Percentiles rank a stretch among this genome's conserved stretches.
Evolutionary conservation across 2,113 vertebrate species (phyloP).

Genomic region (Myotis lucifugus): DNA sequence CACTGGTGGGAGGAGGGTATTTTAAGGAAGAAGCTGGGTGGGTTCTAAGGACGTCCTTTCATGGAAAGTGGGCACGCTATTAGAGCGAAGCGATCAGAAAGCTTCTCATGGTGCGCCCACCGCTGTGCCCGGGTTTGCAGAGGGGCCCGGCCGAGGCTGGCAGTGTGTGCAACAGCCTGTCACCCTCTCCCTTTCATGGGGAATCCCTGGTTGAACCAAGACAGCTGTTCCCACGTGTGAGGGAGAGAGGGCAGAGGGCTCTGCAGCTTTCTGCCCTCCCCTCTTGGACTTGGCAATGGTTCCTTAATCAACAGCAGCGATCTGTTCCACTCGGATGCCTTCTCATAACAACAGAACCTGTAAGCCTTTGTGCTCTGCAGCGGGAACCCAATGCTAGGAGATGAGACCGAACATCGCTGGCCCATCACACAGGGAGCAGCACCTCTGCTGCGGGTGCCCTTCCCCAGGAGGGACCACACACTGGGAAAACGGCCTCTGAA

Average conservation of each 20-base stretch:
- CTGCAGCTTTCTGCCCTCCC: fast-evolving
- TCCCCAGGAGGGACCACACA: neutral
- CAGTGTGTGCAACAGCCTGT: neutral
- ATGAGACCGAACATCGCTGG: neutral
- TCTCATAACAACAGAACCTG: neutral
- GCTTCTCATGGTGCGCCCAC: neutral
- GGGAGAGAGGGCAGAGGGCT: neutral
- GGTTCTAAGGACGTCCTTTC: neutral
- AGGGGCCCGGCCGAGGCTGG: neutral
- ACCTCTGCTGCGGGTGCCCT: fast-evolving
- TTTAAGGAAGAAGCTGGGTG: neutral
- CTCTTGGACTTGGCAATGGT: neutral
- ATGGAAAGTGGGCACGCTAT: neutral
- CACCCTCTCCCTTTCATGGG: fast-evolving
- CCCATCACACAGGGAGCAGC: neutral
- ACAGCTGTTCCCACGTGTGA: neutral
- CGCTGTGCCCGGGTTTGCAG: neutral
- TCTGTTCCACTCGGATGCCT: neutral
- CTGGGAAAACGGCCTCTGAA: neutral
- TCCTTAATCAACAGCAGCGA: neutral
- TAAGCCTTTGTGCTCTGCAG: too few species aligned
- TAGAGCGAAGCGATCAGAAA: neutral
- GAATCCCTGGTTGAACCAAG: neutral
- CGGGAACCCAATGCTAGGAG: neutral
- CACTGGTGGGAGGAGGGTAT: too few species aligned